phyloP scores from a whole-genome alignment of 2,113 vertebrate species.

The Typhlomys cinereus region DNA sequence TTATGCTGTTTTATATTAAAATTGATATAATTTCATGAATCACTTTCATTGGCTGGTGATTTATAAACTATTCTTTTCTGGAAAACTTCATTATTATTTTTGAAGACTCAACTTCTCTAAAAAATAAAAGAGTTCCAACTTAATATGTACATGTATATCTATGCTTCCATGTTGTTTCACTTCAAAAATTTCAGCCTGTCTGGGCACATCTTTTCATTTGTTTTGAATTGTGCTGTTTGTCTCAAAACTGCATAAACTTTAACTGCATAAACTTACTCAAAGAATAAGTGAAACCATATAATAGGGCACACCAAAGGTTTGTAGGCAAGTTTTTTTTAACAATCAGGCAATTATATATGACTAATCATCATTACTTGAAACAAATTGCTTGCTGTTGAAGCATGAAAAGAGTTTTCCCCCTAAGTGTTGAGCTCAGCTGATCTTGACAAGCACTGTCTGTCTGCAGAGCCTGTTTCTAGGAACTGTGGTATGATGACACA shows the following conservation, averaged over 20 bases:
- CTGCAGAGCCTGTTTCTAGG: slow-evolving; percentile 64
- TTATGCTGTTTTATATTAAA: slow-evolving; percentile 77
- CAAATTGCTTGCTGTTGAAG: slow-evolving; percentile 79
- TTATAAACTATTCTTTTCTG: slow-evolving; percentile 65
- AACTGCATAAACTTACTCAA: slow-evolving; percentile 76
- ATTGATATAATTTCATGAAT: slow-evolving; percentile 80
- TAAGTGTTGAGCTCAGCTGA: slow-evolving; percentile 75
- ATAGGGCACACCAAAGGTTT: slow-evolving; percentile 61
- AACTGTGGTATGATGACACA: slow-evolving; percentile 34
- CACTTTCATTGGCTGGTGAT: slow-evolving; percentile 73
- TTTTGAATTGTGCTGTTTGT: slow-evolving; percentile 73
- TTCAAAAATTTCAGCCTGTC: slow-evolving; percentile 66
- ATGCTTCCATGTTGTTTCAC: slow-evolving; percentile 52
- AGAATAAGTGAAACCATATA: slow-evolving; percentile 67
- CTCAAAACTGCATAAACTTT: slow-evolving; percentile 69
- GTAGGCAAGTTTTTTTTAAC: slow-evolving; percentile 65
- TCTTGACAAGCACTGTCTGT: slow-evolving; percentile 73
- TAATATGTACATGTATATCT: slow-evolving; percentile 40
- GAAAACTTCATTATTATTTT: slow-evolving; percentile 74
- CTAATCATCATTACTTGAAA: slow-evolving; percentile 81
- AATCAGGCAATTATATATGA: slow-evolving; percentile 80
- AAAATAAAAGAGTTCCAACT: slow-evolving; percentile 39
- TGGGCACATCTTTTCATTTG: slow-evolving; percentile 72
- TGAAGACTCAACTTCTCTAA: slow-evolving; percentile 48
- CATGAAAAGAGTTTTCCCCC: slow-evolving; percentile 76